These are phyloP conservation scores for Paramormyrops hopkinsi DNA, from an alignment of 2,797 vertebrate genomes.

Conservation along the genomic window DNA sequence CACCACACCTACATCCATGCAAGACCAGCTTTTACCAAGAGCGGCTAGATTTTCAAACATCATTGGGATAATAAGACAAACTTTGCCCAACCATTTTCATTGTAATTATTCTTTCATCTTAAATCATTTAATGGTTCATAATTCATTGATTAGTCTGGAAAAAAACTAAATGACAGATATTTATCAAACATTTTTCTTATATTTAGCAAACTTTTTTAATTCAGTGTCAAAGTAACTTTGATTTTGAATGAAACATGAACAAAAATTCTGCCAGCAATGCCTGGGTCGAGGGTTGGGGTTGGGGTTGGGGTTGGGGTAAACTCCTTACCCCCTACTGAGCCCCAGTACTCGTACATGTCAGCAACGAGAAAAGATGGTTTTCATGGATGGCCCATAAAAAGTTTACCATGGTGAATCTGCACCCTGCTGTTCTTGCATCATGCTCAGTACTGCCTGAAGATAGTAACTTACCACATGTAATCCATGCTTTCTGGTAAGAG, in stretches of 20 bases:
- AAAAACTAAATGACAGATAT: not conserved
- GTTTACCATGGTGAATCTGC: conserved; percentile 44
- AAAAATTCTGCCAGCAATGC: not conserved
- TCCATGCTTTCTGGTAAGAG: conserved; percentile 42
- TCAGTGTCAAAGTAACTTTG: not conserved
- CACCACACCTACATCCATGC: conserved; percentile 37
- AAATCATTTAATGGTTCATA: not conserved
- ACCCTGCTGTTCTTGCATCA: conserved; percentile 38
- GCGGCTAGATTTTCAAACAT: not conserved
- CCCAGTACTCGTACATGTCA: not conserved
- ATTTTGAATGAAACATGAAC: not conserved
- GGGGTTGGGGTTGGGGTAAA: not conserved
- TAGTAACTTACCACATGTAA: conserved; percentile 33
- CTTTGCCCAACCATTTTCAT: not conserved
- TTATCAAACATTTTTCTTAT: not conserved
- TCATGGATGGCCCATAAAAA: conserved; percentile 45
- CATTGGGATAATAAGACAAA: not conserved
- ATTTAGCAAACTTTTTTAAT: not conserved
- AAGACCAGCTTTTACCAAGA: conserved; percentile 40
- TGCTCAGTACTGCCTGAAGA: conserved; percentile 19
- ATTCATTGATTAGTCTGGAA: not conserved
- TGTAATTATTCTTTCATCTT: not conserved
- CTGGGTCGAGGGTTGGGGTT: not conserved
- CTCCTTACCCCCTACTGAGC: not conserved
- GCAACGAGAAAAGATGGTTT: conserved; percentile 39